These are phyloP conservation scores for Ceratotherium simum DNA, from an alignment of 2,113 vertebrate species.

Conservation along the genomic window DNA sequence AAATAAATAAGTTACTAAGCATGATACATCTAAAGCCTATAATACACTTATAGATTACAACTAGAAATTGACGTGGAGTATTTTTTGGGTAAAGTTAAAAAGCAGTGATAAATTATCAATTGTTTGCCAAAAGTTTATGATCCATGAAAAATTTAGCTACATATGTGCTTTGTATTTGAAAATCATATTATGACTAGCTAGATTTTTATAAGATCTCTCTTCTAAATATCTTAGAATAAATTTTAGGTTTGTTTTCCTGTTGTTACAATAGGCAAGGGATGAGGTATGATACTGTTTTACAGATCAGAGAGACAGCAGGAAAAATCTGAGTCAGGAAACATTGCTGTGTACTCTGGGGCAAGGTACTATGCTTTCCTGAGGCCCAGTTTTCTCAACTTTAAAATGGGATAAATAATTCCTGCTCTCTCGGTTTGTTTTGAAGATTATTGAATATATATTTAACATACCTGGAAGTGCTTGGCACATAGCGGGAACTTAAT, in stretches of 20 bases:
- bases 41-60: background rate
- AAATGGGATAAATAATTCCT: background rate
- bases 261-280: background rate
- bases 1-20: background rate
- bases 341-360: background rate
- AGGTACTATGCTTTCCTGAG: background rate
- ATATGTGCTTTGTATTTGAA: background rate
- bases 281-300: background rate
- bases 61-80: background rate
- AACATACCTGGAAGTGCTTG: background rate
- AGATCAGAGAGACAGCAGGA: background rate
- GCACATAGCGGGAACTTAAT: background rate
- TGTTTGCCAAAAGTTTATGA: background rate
- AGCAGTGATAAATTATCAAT: background rate
- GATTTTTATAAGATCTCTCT: background rate
- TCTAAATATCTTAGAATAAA: background rate
- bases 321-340: background rate
- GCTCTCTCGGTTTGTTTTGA: background rate
- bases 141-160: background rate
- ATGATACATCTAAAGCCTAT: background rate
- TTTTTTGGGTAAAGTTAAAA: background rate
- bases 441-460: background rate
- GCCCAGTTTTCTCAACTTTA: background rate
- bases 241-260: background rate
- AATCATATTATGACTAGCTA: background rate